Base-by-base conservation (phyloP, 2,888 invertebrate genomes). In the Amblyteles armatorius region DNA sequence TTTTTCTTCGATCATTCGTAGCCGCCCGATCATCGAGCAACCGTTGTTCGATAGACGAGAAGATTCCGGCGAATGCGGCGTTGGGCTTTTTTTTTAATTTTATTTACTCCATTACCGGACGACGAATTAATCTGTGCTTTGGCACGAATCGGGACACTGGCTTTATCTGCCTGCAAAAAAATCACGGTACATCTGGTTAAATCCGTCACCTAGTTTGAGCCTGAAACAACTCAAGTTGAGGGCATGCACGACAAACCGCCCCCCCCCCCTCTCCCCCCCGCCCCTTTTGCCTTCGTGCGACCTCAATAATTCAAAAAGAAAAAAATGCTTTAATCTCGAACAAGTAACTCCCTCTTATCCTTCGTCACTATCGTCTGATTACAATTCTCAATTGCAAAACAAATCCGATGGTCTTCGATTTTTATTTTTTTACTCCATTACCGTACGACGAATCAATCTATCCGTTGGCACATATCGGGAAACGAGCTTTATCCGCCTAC, bases 1-100 rank as follows among this genome's bases (percentile, higher is more conserved):
- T 26, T 60, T 72, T 85, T 85, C 85, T 50, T n/a, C n/a, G 74
- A 82, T 73, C 74, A 55, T 85, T 82, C 33, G 22, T 40, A 71
- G 55, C 40, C 78, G 52, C 57, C 26, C 52, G 44, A 44, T 44
- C 44, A 44, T 44, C 19, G 22, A 3, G 57, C 57, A 7, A 22
- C 57, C 26, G 22, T 57, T 11, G 19, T 22, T 19, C 3, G 26
- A 22, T 1, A 11, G 26, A 22, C 22, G 55, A 11, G 22, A 57
- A 22, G 26, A 57, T 57, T 57, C 26, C 57, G 57, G 26, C 57
- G 26, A 57, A 26, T 57, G 57, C 11, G 26, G 13, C 22, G 26
- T 26, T 26, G 44, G 44, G 11, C 11, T 9, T 57, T 57, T 57
- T 57, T 19, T 19, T 26, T 36, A 7, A n/a, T n/a, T 9, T 36